Base-by-base conservation (phyloP, 2,797 vertebrate species). In the Mionectes olivaceus region DNA sequence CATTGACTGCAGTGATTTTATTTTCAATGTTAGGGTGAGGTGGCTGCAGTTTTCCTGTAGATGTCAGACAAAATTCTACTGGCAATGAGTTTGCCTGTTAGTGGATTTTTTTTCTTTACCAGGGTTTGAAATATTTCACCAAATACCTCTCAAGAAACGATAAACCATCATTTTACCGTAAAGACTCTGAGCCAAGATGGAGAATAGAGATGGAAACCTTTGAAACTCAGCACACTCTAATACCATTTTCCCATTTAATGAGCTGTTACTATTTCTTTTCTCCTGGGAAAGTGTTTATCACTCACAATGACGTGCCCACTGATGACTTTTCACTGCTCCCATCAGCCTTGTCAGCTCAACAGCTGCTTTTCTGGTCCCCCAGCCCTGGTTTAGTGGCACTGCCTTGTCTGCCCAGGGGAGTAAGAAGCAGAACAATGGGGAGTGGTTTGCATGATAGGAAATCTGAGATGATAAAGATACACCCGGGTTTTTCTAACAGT, bases 71-170 rank as follows among this genome's bases (percentile, higher is more conserved):
- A 79, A 86, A 71, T 71, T 52, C 19, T 61, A 4, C 27, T 85
- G 76, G 63, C 74, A 79, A 63, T 30, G 4, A 33, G 10, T 76
- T 70, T 69, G 19, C 41, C 37, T 74, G 27, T 23, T 61, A 67
- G 19, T 47, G 47, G 21, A 43, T 52, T 69, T 30, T 69, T 30
- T 85, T 74, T 70, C 47, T 85, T 89, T 89, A 57, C 37, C 61
- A 44, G 5, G 35, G 28, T 25, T 53, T 57, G 47, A 83, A 75
- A 67, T 76, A 79, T 55, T 86, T 89, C 53, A 91, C 59, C 77
- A 71, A 86, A 89, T 83, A 80, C 53, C 68, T 91, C 80, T 91
- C 77, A 83, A 76, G 63, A 80, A 83, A 63, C 49, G 49, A 43
- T 71, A 88, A 79, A 90, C n/a, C 35, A 37, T 88, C 28, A 67